Percentiles rank a stretch among this genome's conserved stretches.
These are phyloP conservation scores for Lanius collurio DNA, from an alignment of 2,113 vertebrate species.

Conservation along the genomic window DNA sequence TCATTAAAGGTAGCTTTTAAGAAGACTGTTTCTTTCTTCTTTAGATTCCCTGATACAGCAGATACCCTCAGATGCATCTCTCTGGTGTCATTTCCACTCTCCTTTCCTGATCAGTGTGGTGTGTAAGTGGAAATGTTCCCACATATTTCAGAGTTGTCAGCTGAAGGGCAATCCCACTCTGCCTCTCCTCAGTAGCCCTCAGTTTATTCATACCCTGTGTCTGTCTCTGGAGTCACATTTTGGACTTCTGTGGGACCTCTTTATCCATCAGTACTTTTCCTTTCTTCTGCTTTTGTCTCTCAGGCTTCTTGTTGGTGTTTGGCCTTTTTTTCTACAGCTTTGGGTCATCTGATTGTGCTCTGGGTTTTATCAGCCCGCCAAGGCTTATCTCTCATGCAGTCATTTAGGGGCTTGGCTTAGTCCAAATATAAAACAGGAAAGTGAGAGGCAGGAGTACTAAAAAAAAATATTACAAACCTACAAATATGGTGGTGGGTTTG, in stretches of 20 bases:
- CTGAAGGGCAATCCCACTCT: neutral
- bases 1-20: neutral
- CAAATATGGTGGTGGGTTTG: neutral
- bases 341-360: neutral
- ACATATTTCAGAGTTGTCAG: rapidly evolving
- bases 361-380: neutral
- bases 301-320: neutral
- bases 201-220: neutral
- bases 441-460: neutral
- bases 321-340: neutral
- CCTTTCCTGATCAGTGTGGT: neutral
- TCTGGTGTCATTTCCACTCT: neutral
- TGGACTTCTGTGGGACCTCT: neutral
- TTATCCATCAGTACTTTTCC: neutral
- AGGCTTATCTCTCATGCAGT: neutral
- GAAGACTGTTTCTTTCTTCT: neutral
- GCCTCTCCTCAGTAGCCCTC: neutral
- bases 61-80: neutral
- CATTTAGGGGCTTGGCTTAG: neutral
- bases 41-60: neutral
- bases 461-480: neutral
- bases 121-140: neutral
- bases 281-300: neutral
- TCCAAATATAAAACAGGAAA: neutral
- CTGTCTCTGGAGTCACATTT: neutral